Evolutionary conservation across 2,888 invertebrate species (phyloP).

Genomic region (Polydrusus cervinus): DNA sequence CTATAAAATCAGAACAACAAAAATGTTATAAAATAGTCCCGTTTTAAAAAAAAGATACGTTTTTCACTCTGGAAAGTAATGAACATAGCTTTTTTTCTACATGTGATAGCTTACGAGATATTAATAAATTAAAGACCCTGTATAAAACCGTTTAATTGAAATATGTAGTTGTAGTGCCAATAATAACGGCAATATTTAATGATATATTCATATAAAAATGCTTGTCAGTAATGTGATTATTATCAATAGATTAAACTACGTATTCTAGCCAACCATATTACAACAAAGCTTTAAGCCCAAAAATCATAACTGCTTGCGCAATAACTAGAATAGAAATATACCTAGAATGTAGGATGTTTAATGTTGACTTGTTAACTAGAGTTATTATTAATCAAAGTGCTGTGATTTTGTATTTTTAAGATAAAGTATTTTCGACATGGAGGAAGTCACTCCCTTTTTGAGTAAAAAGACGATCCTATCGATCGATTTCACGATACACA

Average conservation of each 20-base stretch:
- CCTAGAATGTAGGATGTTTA: slow-evolving; percentile 19
- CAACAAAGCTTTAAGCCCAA: slow-evolving; percentile 26
- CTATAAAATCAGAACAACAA: too few relatives aligned
- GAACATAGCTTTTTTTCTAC: too few relatives aligned
- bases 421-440: slow-evolving; percentile 15
- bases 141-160: not conserved
- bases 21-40: too few relatives aligned
- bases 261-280: slow-evolving; percentile 19
- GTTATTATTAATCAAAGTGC: slow-evolving; percentile 44
- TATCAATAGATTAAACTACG: slow-evolving; percentile 26
- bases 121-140: too few relatives aligned
- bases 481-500: too few relatives aligned
- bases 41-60: too few relatives aligned
- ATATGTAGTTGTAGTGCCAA: not conserved
- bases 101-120: too few relatives aligned
- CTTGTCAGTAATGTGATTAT: slow-evolving; percentile 56
- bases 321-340: slow-evolving; percentile 17
- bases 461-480: not conserved
- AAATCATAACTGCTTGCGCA: slow-evolving; percentile 29
- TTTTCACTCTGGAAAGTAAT: too few relatives aligned
- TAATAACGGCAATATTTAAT: slow-evolving; percentile 11
- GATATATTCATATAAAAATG: slow-evolving; percentile 36
- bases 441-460: slow-evolving; percentile 10
- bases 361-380: slow-evolving; percentile 33
- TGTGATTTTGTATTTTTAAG: slow-evolving; percentile 48